Conservation (phyloP, 37 sponge, comb jelly and placozoan species). For the Theonella swinhoei region DNA sequence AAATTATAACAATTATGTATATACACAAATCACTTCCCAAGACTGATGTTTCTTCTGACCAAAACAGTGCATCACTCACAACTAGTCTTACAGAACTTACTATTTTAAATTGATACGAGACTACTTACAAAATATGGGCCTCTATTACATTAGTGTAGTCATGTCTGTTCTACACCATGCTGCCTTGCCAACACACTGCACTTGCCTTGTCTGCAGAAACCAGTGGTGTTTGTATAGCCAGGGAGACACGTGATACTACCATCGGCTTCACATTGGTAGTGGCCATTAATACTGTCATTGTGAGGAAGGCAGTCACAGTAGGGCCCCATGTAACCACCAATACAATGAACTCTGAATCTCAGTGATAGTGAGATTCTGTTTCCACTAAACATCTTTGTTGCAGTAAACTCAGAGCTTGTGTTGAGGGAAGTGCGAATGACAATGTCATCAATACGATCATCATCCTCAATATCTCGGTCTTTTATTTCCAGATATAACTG, state of each 20-base stretch:
- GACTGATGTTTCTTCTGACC: too few species aligned
- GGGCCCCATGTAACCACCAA: neutral
- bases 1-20: too few species aligned
- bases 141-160: too few species aligned
- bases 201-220: neutral
- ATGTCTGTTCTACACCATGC: neutral
- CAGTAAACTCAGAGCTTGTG: neutral
- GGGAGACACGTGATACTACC: neutral
- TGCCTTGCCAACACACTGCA: neutral
- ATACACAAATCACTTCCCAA: too few species aligned
- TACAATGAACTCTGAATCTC: neutral
- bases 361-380: neutral
- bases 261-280: slow-evolving; percentile 2
- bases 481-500: neutral
- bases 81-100: too few species aligned
- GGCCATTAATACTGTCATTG: slow-evolving; percentile 5
- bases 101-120: too few species aligned
- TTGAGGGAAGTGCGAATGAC: neutral
- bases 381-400: neutral
- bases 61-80: too few species aligned
- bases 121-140: too few species aligned
- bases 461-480: neutral
- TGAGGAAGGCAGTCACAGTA: neutral
- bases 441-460: neutral
- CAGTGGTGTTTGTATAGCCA: neutral